Evolutionary conservation across 2,113 vertebrate species (phyloP).

Genomic region (Baryphthengus martii): DNA sequence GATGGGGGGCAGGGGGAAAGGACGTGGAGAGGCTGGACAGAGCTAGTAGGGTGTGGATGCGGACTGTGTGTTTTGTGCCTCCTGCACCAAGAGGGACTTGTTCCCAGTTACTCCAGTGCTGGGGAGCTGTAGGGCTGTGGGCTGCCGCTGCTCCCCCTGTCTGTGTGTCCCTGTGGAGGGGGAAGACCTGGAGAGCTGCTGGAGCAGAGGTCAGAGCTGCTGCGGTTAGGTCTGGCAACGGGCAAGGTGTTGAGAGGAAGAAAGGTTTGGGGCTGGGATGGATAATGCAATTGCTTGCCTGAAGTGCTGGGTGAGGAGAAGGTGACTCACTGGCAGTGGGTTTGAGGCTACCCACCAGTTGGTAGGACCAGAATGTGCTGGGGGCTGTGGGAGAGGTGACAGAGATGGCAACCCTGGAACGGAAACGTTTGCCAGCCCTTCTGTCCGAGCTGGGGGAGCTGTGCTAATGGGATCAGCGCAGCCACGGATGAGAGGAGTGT

Average conservation of each 20-base stretch:
- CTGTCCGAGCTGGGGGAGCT: background rate
- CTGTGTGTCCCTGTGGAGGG: background rate
- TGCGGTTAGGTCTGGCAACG: rapidly evolving
- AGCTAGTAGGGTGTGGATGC: background rate
- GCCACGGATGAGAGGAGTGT: background rate
- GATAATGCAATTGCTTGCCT: background rate
- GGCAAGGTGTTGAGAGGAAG: background rate
- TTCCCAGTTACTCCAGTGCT: background rate
- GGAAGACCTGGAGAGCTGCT: background rate
- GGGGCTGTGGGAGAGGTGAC: rapidly evolving
- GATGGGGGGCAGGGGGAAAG: too few species aligned
- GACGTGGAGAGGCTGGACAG: background rate
- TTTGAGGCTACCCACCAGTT: background rate
- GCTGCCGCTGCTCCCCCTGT: background rate
- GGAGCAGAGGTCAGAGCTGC: background rate
- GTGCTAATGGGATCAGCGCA: background rate
- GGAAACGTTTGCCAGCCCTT: background rate
- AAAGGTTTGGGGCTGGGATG: background rate
- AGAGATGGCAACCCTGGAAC: background rate
- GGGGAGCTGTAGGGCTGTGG: background rate
- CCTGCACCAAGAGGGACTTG: background rate
- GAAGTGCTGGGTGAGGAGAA: background rate
- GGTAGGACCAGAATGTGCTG: background rate
- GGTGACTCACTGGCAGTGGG: background rate
- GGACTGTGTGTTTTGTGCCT: background rate